Percentiles rank a stretch among this genome's conserved stretches.
phyloP scores from a whole-genome alignment of 2,113 vertebrate genomes.

The Sula dactylatra region DNA sequence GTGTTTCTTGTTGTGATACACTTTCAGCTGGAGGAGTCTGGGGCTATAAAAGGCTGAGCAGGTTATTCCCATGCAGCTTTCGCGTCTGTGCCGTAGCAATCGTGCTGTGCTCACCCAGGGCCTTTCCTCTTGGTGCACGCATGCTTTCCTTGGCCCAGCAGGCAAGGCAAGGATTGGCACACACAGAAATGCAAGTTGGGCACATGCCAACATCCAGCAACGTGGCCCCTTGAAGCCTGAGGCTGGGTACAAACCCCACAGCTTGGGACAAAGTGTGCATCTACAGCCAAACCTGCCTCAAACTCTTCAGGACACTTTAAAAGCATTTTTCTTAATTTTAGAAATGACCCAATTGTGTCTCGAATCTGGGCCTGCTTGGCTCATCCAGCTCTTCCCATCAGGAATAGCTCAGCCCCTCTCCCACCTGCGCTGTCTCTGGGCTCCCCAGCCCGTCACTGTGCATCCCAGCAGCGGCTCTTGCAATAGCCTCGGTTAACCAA shows the following conservation, averaged over 20 bases:
- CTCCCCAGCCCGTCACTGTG: neutral
- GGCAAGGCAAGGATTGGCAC: neutral
- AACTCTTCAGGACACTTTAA: neutral
- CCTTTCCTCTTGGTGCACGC: neutral
- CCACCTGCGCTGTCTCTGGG: neutral
- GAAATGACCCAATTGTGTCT: too few relatives aligned
- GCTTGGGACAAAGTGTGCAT: neutral
- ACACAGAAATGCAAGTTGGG: neutral
- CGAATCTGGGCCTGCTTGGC: neutral
- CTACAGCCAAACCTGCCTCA: neutral
- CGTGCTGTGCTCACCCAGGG: neutral
- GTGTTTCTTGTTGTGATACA: neutral
- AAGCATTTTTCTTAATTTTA: neutral
- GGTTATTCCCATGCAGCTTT: neutral
- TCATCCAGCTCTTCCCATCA: neutral
- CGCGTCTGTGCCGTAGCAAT: rapidly evolving
- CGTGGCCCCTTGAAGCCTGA: neutral
- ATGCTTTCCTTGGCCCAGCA: neutral
- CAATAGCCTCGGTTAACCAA: neutral
- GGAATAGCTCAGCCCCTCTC: neutral
- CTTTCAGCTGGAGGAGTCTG: neutral
- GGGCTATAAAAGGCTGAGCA: neutral
- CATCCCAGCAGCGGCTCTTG: neutral
- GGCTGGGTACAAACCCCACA: neutral
- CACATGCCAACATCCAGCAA: rapidly evolving